Evolutionary conservation across 92 coral and sea anemone species (phyloP), one percentile per base, ranked within the genome.

Genomic region (Scolanthus callimorphus): DNA sequence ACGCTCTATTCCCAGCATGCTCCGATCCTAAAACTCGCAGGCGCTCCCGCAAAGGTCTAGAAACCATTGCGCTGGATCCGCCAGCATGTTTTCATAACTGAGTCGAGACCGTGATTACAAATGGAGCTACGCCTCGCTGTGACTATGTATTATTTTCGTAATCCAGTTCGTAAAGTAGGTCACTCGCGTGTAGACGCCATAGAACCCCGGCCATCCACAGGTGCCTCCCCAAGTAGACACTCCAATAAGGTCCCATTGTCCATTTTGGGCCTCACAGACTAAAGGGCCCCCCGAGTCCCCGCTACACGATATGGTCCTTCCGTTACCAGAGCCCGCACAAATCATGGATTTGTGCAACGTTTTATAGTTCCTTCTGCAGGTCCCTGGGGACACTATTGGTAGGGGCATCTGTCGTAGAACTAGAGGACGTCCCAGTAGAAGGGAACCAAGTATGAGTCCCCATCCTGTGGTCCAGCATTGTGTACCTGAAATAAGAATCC

Each of bases 381-480:
- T 39, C 12, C 25, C 3, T 8, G 26, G 57, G 13, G 75, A 51
- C 47, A 41, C n/a, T 13, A 68, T 26, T 29, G 75, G 63, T 19
- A 68, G 56, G 6, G 75, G 17, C 48, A 68, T 17, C n/a, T 59
- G 51, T 13, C 37, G 75, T 46, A 68, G 63, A 17, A 55, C 39
- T 10, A 31, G n/a, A 1, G 47, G 17, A 25, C 57, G 64, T 9
- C 11, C 1, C 10, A 31, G 26, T 1, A 49, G 41, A 20, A 37
- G 19, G n/a, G n/a, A n/a, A 15, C 29, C 45, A 20, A 68, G 75
- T n/a, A n/a, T n/a, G 25, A 55, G 75, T n/a, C 75, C 75, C 75
- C 75, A 68, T 17, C 75, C 75, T 43, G 75, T 54, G 0, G 75
- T 55, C 75, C 75, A 68, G 57, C 75, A 68, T 13, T 44, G 39